Base-by-base conservation (phyloP, 2,888 invertebrate species). In the Ichneumoninae sp. region DNA sequence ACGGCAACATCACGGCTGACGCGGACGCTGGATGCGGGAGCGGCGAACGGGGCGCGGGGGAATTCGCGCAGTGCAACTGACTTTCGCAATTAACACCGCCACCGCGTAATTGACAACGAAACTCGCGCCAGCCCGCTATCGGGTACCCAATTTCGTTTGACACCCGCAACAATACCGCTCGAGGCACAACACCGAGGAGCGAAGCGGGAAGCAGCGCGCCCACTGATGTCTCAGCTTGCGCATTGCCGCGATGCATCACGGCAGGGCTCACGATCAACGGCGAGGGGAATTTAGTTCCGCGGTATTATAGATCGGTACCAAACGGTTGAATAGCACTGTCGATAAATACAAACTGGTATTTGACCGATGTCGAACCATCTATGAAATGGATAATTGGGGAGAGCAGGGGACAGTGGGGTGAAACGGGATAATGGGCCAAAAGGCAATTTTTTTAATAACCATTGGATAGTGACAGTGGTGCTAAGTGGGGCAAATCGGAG, bases 81-180 rank as follows among this genome's bases (percentile, higher is more conserved):
- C 66, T 85, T 80, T 83, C 80, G 76, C 83, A 85, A 85, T 85
- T 85, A 81, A 73, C 75, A 50, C 81, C 50, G 68, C 69, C 40
- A 50, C 57, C 73, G 77, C 71, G 77, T 79, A 83, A 83, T 85
- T 80, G 85, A 73, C 73, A 73, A 52, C 76, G 73, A 83, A 85
- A 71, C 76, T 83, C 83, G 36, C 71, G 80, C 63, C 65, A 70
- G 22, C 36, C 50, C 6, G 63, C 54, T 69, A 71, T 80, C 75
- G 68, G 85, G 76, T 85, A 36, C 82, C 75, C 68, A 83, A 85
- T 85, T 79, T 54, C 66, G 22, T 76, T 76, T 76, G 83, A 77
- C 85, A 80, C 63, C 54, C 68, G 60, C 60, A 30, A 54, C 60
- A 80, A 68, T 68, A 40, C 50, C 22, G 3, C n/a, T 36, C 36